Conservation (phyloP, 1,140 invertebrate species). For the Saccostrea echinata region DNA sequence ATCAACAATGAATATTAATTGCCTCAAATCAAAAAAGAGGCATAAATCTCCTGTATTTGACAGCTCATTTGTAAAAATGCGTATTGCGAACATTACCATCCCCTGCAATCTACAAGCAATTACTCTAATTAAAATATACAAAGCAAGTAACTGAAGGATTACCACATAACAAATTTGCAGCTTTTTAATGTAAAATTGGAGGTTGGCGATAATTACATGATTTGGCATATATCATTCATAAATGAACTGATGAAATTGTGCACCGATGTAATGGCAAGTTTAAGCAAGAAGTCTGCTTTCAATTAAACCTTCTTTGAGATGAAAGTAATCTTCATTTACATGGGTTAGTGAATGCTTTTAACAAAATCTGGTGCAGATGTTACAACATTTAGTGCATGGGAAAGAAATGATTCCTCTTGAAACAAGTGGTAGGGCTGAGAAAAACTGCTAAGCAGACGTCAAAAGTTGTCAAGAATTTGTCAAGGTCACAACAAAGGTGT, state of each 20-base stretch:
- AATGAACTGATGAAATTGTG: neutral
- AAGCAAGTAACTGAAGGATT: neutral
- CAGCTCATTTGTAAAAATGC: neutral
- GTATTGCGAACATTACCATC: neutral
- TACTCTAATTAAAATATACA: neutral
- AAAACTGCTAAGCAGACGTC: neutral
- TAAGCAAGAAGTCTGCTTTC: neutral
- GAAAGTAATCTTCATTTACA: conserved; percentile 33
- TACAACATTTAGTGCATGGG: conserved; percentile 36
- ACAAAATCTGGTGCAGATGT: conserved; percentile 20
- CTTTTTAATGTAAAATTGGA: neutral
- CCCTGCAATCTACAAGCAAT: neutral
- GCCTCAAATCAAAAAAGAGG: neutral
- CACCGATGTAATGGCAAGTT: neutral
- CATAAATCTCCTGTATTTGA: neutral
- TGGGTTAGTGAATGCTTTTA: conserved; percentile 8
- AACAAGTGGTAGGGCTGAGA: conserved; percentile 10
- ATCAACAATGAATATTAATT: conserved; percentile 33
- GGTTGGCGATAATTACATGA: neutral
- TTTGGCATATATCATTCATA: neutral
- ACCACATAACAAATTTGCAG: neutral
- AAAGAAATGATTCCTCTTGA: conserved; percentile 14
- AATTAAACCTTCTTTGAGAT: conserved; percentile 8
- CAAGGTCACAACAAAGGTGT: neutral
- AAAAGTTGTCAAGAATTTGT: neutral